phyloP scores from a whole-genome alignment of 2,888 invertebrate species.

The Mesochorus sp. region DNA sequence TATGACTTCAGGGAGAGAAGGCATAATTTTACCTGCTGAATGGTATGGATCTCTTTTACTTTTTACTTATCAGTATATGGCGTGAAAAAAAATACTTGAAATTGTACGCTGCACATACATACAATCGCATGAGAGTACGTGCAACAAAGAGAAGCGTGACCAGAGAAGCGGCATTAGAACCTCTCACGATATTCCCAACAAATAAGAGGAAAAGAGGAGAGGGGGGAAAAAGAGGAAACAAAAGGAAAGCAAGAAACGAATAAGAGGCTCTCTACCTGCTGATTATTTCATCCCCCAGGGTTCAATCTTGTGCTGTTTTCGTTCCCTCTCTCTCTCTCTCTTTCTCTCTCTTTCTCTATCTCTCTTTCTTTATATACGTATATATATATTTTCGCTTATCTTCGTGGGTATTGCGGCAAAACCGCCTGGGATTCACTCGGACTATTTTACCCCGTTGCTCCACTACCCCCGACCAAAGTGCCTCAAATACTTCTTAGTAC shows the following conservation, averaged over 20 bases:
- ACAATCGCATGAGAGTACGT: background rate
- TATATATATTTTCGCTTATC: slow-evolving; percentile 53
- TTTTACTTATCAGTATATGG: background rate
- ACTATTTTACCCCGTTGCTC: slow-evolving; percentile 30
- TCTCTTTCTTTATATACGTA: slow-evolving; percentile 44
- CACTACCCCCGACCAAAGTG: slow-evolving; percentile 39
- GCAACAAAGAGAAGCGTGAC: slow-evolving; percentile 4
- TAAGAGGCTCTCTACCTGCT: slow-evolving; percentile 53
- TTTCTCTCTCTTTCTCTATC: no score
- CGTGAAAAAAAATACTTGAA: background rate
- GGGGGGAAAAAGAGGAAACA: background rate
- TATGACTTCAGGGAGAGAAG: background rate
- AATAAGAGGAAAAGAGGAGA: slow-evolving; percentile 27
- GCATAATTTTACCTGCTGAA: background rate
- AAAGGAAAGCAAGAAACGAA: slow-evolving; percentile 31
- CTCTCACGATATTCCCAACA: slow-evolving; percentile 31
- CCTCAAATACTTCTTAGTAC: slow-evolving; percentile 39
- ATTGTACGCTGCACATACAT: slow-evolving; percentile 19
- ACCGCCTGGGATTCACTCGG: slow-evolving; percentile 41
- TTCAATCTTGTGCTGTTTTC: slow-evolving; percentile 66
- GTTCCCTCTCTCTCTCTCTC: no score
- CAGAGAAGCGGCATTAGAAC: slow-evolving; percentile 23
- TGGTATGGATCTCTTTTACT: background rate
- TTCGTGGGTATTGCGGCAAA: slow-evolving; percentile 55
- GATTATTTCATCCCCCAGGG: slow-evolving; percentile 70